Conservation (phyloP, 2,888 invertebrate species). For the Pristionchus fissidentatus region DNA sequence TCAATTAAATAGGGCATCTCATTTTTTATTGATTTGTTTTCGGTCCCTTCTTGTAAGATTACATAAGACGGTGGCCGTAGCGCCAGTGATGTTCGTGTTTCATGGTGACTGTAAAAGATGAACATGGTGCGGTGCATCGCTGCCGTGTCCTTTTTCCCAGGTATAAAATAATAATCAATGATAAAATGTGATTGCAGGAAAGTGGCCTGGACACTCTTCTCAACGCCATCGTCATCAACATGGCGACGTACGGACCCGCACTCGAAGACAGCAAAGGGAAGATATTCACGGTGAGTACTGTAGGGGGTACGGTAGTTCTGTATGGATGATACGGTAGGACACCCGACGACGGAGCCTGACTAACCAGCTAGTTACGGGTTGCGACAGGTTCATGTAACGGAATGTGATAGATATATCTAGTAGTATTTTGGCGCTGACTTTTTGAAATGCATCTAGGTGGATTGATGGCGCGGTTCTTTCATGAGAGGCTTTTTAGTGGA, state of each 20-base stretch:
- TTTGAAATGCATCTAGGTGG: not conserved
- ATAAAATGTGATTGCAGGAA: not conserved
- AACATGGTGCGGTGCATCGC: not conserved
- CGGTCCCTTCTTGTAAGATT: not conserved
- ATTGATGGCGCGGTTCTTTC: not conserved
- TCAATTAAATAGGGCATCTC: no score
- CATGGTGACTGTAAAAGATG: not conserved
- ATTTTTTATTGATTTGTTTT: not conserved
- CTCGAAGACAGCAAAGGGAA: slow-evolving; percentile 58
- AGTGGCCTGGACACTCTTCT: slow-evolving; percentile 52
- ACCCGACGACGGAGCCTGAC: no score
- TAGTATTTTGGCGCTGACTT: not conserved
- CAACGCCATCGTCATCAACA: slow-evolving; percentile 56
- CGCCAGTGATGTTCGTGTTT: not conserved
- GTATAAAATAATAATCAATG: not conserved
- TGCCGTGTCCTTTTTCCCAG: not conserved
- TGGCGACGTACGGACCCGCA: slow-evolving; percentile 57
- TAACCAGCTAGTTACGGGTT: not conserved
- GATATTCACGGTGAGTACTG: slow-evolving; percentile 53
- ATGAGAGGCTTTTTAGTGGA: no score
- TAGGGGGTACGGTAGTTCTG: not conserved
- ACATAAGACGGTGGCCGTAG: not conserved
- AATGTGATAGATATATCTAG: not conserved
- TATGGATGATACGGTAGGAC: not conserved
- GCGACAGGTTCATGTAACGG: not conserved